Evolutionary conservation across 1,140 invertebrate genomes (phyloP), one percentile per base, ranked within the genome.

Genomic region (Zaprionus gabonicus): DNA sequence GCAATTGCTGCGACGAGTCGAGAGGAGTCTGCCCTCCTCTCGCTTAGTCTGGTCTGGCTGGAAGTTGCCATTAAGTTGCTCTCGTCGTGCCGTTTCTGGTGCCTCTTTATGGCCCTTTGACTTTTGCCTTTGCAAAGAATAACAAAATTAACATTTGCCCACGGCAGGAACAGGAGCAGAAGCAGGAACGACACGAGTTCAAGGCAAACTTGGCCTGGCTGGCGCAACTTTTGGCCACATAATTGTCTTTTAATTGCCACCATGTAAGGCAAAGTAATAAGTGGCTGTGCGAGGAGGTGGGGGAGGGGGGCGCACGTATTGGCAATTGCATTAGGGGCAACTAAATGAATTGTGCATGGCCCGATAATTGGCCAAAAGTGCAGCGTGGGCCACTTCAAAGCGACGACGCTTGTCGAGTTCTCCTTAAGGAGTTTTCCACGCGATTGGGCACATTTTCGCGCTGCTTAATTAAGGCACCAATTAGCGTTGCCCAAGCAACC

Each of bases 221-320:
- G 81, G 81, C 69, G 46, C 12, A 85, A 82, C 69, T 83, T 83
- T 84, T 76, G 64, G 51, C 67, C 72, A 69, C 83, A 78, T 83
- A 87, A 86, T 87, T 83, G 81, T 78, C 66, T 81, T 81, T 84
- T 84, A 84, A 84, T 85, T 85, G 68, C 55, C 13, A 41, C 70
- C 72, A 57, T 65, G 69, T 34, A 72, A 57, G 72, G 36, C 72
- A 60, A 57, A 63, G 66, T 62, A 62, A 49, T 63, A 41, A 71
- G 41, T 46, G 28, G 12, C 23, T 12, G 27, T 1, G 23, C 10
- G 17, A 12, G 13, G 7, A n/a, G n/a, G 2, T 28, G 9, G 17
- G 3, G 15, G 56, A 38, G 31, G 5, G 3, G 53, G 53, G 34
- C 6, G 60, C 73, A 76, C 73, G 73, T 76, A 76, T 76, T 60